Evolutionary conservation across 2,113 vertebrate genomes (phyloP), one percentile per base, ranked within the genome.

Genomic region (Apaloderma vittatum): DNA sequence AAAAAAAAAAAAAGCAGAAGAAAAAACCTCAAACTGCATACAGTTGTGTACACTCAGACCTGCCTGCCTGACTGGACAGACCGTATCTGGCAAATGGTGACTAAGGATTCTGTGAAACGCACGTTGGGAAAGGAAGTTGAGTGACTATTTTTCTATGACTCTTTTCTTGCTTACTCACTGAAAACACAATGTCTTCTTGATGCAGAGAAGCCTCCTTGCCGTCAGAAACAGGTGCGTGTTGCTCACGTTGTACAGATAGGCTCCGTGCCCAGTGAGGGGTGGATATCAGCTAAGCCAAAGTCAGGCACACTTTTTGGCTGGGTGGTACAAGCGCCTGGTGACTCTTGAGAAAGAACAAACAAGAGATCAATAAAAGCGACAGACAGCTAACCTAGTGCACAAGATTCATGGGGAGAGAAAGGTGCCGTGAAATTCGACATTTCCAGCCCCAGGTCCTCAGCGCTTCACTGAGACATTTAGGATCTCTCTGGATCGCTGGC

Each of bases 221-320:
- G 0, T 71, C 67, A 59, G 73, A 88, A 91, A 54, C 0, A 2
- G 46, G 11, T 13, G 6, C 51, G 30, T 0, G 0, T 43, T 34
- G 36, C 46, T 88, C 8, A 0, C 0, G 2, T 58, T 15, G 45
- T 29, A 15, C 1, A 2, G 30, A 18, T 51, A 30, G 22, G 55
- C 48, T 77, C 55, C 80, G 76, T 0, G 0, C 59, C 68, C 68
- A 27, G 55, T 51, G 36, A 82, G 3, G 4, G 15, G 22, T 52
- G 70, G 34, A 32, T 43, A 75, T 68, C 51, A 90, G 15, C 72
- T 66, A 2, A 3, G 36, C 12, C 63, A 23, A 46, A 7, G 17
- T 72, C 68, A 80, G 55, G 29, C 29, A 22, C 0, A 0, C 20
- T 48, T 66, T 46, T 48, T 80, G 59, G 15, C 17, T 57, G 37